Percentiles rank a stretch among this genome's conserved stretches.
phyloP scores from a whole-genome alignment of 2,888 invertebrate species.

The Leptinotarsa juncta region DNA sequence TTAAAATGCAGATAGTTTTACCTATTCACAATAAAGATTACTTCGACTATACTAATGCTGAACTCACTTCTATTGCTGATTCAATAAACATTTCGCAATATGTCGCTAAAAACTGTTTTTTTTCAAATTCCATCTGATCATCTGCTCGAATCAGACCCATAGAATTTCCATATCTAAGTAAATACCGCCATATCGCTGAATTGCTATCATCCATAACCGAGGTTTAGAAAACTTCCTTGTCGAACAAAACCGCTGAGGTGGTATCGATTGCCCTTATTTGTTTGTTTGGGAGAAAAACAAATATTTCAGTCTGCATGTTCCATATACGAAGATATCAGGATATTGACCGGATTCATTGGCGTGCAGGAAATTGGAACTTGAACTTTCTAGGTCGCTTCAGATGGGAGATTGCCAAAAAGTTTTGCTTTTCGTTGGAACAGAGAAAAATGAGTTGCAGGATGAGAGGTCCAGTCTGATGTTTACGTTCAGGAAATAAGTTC shows the following conservation, averaged over 20 bases:
- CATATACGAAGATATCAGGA: background rate
- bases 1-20: too few relatives aligned
- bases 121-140: background rate
- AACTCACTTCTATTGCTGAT: too few relatives aligned
- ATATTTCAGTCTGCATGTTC: constrained; percentile 5
- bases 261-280: constrained; percentile 3
- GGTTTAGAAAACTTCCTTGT: background rate
- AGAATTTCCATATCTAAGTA: constrained; percentile 2
- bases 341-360: constrained; percentile 2
- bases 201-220: constrained; percentile 7
- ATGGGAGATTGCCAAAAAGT: constrained; percentile 6
- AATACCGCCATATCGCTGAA: background rate
- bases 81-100: too few relatives aligned
- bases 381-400: background rate
- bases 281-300: constrained; percentile 6
- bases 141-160: background rate
- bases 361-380: constrained; percentile 3
- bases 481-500: background rate
- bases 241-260: background rate
- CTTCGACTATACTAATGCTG: too few relatives aligned
- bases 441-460: background rate
- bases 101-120: background rate
- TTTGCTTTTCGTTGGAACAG: background rate
- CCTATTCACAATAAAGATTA: too few relatives aligned
- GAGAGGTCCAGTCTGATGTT: background rate